A percentile compares a stretch with the other conserved stretches of the same genome.
phyloP scores from a whole-genome alignment of 2,888 invertebrate species.

The Pediacus dermestoides region DNA sequence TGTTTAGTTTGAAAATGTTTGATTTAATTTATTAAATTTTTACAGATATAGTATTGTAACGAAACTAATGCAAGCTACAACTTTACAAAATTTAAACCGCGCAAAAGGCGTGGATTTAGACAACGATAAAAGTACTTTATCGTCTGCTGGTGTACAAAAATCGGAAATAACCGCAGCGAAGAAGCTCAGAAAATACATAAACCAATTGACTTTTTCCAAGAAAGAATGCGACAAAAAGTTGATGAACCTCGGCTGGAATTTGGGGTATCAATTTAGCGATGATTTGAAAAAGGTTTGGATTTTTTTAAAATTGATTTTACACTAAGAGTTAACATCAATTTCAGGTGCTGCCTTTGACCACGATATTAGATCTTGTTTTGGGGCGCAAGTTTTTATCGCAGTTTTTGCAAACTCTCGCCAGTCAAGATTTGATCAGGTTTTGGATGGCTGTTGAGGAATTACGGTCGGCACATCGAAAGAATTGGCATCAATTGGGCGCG shows the following conservation, averaged over 20 bases:
- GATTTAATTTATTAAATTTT: constrained; percentile 15
- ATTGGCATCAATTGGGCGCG: constrained; percentile 84
- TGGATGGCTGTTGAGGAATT: constrained; percentile 86
- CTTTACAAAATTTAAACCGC: constrained; percentile 83
- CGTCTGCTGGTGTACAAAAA: constrained; percentile 60
- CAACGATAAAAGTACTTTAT: constrained; percentile 52
- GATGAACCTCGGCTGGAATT: constrained; percentile 72
- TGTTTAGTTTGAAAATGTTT: not conserved
- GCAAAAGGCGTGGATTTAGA: constrained; percentile 76
- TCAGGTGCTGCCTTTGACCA: constrained; percentile 67
- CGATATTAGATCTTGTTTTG: constrained; percentile 73
- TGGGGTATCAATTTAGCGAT: constrained; percentile 51
- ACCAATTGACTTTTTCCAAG: constrained; percentile 77
- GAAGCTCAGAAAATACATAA: constrained; percentile 80
- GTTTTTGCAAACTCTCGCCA: constrained; percentile 78
- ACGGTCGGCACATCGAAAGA: constrained; percentile 68
- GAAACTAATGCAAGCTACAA: constrained; percentile 92
- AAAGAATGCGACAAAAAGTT: constrained; percentile 76
- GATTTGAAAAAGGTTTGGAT: constrained; percentile 36
- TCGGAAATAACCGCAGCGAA: constrained; percentile 77
- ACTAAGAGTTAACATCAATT: constrained; percentile 34
- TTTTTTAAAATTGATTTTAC: not conserved
- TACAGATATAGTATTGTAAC: constrained; percentile 79
- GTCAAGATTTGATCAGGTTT: constrained; percentile 80
- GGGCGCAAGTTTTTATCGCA: constrained; percentile 76